These are phyloP conservation scores for Marmota monax DNA, from an alignment of 2,113 vertebrate genomes.

Conservation along the genomic window DNA sequence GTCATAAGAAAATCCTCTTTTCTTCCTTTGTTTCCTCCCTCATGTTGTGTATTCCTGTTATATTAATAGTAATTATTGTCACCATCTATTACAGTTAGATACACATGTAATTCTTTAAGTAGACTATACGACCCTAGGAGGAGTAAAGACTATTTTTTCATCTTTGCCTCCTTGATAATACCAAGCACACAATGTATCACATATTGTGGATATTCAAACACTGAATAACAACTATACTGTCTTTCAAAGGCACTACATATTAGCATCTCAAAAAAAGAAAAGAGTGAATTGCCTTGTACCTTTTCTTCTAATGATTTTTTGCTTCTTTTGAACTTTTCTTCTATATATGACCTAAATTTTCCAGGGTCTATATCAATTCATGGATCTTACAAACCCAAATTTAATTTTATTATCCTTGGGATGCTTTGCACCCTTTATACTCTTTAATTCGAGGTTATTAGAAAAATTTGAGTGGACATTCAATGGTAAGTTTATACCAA, in stretches of 20 bases:
- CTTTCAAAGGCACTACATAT: slow-evolving; percentile 14
- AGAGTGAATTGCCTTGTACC: neutral
- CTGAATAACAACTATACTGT: neutral
- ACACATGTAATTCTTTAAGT: neutral
- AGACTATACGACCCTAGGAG: neutral
- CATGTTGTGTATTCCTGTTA: neutral
- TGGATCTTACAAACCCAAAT: slow-evolving; percentile 6
- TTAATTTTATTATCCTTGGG: slow-evolving; percentile 58
- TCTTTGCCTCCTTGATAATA: neutral
- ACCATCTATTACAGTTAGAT: neutral
- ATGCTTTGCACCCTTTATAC: slow-evolving; percentile 16
- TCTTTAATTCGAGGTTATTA: neutral
- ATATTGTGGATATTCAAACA: neutral
- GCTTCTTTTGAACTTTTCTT: neutral
- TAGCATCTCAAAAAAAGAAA: slow-evolving; percentile 28
- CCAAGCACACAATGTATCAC: neutral
- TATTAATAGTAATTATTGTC: neutral
- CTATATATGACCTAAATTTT: slow-evolving; percentile 1
- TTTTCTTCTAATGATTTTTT: slow-evolving; percentile 19
- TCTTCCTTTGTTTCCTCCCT: neutral
- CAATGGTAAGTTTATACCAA: neutral
- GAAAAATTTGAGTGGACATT: slow-evolving; percentile 12
- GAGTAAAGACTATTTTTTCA: neutral
- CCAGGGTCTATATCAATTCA: slow-evolving; percentile 14
- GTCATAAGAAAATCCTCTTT: neutral